Conservation (phyloP, 2,797 vertebrate species). For the Spinus pinus region DNA sequence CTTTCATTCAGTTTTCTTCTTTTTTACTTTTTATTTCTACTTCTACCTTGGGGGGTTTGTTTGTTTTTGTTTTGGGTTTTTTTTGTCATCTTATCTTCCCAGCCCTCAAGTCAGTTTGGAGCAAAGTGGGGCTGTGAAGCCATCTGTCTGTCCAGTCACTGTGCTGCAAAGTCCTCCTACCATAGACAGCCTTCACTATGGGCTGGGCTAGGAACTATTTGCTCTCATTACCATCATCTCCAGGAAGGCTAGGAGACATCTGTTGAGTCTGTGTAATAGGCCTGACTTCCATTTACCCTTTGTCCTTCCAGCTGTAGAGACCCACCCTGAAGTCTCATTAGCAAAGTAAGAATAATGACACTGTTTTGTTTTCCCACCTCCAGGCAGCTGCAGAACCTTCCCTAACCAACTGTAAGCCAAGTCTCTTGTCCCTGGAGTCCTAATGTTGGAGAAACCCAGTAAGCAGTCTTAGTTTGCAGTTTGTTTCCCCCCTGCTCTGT, state of each 20-base stretch:
- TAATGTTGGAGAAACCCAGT: neutral
- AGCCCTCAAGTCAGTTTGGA: neutral
- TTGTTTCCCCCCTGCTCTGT: fast-evolving
- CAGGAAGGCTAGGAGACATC: neutral
- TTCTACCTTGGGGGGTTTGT: neutral
- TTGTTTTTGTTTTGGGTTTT: neutral
- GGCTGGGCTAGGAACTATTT: neutral
- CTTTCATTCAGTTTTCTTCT: neutral
- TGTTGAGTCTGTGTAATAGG: neutral
- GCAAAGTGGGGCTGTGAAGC: neutral
- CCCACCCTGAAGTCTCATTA: slow-evolving; percentile 6
- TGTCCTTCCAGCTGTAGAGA: slow-evolving; percentile 14
- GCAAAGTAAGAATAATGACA: neutral
- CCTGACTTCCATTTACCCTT: slow-evolving; percentile 18
- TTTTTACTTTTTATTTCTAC: neutral
- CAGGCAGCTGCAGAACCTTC: slow-evolving; percentile 38
- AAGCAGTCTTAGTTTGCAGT: neutral
- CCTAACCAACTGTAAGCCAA: neutral
- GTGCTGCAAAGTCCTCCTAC: neutral
- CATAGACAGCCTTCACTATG: neutral
- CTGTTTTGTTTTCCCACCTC: neutral
- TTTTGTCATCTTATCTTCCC: neutral
- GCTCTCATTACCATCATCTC: neutral
- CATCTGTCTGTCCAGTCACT: neutral
- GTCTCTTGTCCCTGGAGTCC: neutral